A percentile compares a stretch with the other conserved stretches of the same genome.
These are phyloP conservation scores for Chauna torquata DNA, from an alignment of 2,113 vertebrate species.

Conservation along the genomic window DNA sequence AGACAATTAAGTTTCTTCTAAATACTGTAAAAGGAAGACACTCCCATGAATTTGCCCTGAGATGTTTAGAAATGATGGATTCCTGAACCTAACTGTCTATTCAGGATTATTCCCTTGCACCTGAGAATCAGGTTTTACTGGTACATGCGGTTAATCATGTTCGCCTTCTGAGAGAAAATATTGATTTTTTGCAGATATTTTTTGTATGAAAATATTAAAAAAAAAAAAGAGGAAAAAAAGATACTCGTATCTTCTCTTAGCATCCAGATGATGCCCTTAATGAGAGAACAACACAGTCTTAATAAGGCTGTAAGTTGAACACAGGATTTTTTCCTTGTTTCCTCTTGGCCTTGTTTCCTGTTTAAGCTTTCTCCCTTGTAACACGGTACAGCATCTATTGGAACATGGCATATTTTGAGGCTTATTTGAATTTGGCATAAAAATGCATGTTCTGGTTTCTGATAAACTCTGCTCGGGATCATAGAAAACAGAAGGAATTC, in stretches of 20 bases:
- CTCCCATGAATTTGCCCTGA: neutral
- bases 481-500: neutral
- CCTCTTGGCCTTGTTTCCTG: neutral
- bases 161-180: neutral
- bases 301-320: neutral
- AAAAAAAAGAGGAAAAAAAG: neutral
- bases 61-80: neutral
- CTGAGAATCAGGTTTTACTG: neutral
- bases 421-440: neutral
- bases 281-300: neutral
- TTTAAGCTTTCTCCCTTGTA: neutral
- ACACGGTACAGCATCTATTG: neutral
- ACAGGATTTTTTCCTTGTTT: neutral
- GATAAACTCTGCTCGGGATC: neutral
- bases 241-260: neutral
- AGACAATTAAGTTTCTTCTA: neutral
- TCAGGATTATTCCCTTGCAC: neutral
- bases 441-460: neutral
- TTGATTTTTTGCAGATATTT: neutral
- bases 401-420: neutral
- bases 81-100: neutral
- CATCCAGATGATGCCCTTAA: neutral
- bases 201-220: neutral
- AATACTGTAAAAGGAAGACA: neutral
- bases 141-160: neutral